Conservation (phyloP, 2,113 vertebrate species). For the Kryptolebias marmoratus region DNA sequence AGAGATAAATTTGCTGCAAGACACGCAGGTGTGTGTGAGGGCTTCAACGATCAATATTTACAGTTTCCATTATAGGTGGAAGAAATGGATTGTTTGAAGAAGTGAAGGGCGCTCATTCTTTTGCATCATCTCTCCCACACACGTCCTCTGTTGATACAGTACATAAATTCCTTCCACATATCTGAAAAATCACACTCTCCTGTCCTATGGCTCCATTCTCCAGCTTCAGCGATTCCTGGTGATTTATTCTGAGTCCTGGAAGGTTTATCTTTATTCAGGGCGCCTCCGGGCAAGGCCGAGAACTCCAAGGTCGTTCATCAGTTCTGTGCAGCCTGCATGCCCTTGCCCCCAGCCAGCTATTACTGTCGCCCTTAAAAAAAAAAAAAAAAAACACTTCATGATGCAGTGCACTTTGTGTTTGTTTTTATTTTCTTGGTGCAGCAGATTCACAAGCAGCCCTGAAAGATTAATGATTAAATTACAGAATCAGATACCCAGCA, state of each 20-base stretch:
- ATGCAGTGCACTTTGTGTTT: conserved; percentile 8
- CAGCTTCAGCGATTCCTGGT: conserved; percentile 20
- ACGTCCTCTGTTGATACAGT: conserved; percentile 12
- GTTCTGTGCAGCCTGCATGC: conserved; percentile 33
- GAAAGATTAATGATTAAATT: not conserved
- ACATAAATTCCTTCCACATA: conserved; percentile 9
- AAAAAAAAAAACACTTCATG: conserved; percentile 5
- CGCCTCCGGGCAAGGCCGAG: conserved; percentile 59
- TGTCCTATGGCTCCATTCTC: conserved; percentile 7
- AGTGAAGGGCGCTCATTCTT: conserved; percentile 10
- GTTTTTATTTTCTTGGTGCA: not conserved
- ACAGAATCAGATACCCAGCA: too few relatives aligned
- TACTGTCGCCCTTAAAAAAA: not conserved
- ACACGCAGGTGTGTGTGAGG: not conserved
- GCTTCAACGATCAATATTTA: conserved; percentile 21
- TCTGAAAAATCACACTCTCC: conserved; percentile 25
- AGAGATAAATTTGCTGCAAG: conserved; percentile 22
- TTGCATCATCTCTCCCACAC: not conserved
- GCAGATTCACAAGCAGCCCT: conserved; percentile 12
- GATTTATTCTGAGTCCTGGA: conserved; percentile 60
- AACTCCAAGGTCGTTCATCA: conserved; percentile 65
- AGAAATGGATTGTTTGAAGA: conserved; percentile 7
- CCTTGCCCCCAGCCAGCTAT: not conserved
- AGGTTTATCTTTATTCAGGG: conserved; percentile 71
- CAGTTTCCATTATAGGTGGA: conserved; percentile 26